These are phyloP conservation scores for Camponotus fellah DNA, from an alignment of 2,888 invertebrate genomes.

Conservation along the genomic window DNA sequence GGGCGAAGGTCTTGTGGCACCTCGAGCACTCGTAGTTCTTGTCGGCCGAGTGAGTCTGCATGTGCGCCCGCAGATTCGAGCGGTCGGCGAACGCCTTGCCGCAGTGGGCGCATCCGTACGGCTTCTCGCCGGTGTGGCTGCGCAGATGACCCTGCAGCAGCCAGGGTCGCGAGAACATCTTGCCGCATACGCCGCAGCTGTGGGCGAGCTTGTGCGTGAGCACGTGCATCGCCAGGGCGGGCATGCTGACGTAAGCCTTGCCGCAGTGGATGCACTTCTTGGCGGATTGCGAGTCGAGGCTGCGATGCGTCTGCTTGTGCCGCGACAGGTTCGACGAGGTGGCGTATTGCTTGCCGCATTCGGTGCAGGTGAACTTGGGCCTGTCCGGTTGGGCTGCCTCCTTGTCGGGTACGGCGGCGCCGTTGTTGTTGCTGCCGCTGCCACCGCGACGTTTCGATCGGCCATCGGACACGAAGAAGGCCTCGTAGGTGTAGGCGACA, in stretches of 20 bases:
- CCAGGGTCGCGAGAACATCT: conserved; percentile 99
- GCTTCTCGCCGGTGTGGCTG: conserved; percentile 97
- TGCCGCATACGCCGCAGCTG: conserved; percentile 97
- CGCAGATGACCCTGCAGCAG: conserved; percentile 95
- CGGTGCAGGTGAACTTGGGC: conserved; percentile 90
- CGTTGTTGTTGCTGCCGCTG: conserved; percentile 78
- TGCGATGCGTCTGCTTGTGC: conserved; percentile 96
- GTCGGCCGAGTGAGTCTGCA: conserved; percentile 97
- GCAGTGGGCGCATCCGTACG: conserved; percentile 97
- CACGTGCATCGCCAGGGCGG: conserved; percentile 97
- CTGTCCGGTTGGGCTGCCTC: conserved; percentile 85
- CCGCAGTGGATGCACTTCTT: conserved; percentile 98
- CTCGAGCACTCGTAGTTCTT: conserved; percentile 96
- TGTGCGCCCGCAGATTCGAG: conserved; percentile 97
- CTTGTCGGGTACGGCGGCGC: conserved; percentile 84
- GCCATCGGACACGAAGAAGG: conserved; percentile 96
- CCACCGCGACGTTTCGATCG: conserved; percentile 90
- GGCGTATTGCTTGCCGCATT: conserved; percentile 97
- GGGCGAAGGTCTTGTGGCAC: conserved; percentile 96
- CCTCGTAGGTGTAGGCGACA: conserved; percentile 95
- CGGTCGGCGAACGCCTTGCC: conserved; percentile 98
- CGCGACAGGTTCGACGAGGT: conserved; percentile 96
- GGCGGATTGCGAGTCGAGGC: conserved; percentile 95
- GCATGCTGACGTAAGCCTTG: conserved; percentile 99
- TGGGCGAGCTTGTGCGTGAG: conserved; percentile 97